Evolutionary conservation across 2,888 invertebrate species (phyloP), one percentile per base, ranked within the genome.

Genomic region (Merodon equestris): DNA sequence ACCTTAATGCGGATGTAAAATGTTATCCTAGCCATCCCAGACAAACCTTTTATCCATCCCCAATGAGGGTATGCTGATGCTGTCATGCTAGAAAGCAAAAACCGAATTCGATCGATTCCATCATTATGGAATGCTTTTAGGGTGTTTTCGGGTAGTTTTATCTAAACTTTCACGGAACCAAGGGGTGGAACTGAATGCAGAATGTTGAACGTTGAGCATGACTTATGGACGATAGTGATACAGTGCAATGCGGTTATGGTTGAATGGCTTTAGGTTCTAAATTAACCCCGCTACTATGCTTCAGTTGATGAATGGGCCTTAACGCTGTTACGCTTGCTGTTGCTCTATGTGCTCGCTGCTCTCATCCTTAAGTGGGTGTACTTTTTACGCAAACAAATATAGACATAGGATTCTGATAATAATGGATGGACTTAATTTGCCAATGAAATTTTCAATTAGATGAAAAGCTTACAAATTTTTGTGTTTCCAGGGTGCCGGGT

Each of bases 361-460:
- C 27, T 7, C 27, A 40, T 63, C 45, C 45, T 14, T 34, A 48
- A 64, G 34, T 60, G 47, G 63, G 57, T 63, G 57, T 56, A 40
- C 17, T 36, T 63, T 70, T 58, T 64, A 58, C 9, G 17, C 38
- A 44, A 44, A 40, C 66, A 60, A 44, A 63, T 40, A 63, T 51
- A 75, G 57, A 75, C 61, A 64, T 48, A 64, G 42, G 27, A 58
- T 64, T 54, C 54, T 48, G 40, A 58, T 70, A 53, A 58, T 58
- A 18, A 27, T 57, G 38, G 40, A 40, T 53, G 40, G 57, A 45
- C 54, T 63, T 75, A 68, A 75, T 75, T 75, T 75, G 51, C 75
- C 75, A 70, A 75, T 75, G 75, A 75, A 75, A 75, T 75, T 75
- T 75, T 75, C 75, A 75, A 75, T 75, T 75, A 70, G 75, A 70